Evolutionary conservation across 1,140 invertebrate genomes (phyloP).

Genomic region (Portunus trituberculatus): DNA sequence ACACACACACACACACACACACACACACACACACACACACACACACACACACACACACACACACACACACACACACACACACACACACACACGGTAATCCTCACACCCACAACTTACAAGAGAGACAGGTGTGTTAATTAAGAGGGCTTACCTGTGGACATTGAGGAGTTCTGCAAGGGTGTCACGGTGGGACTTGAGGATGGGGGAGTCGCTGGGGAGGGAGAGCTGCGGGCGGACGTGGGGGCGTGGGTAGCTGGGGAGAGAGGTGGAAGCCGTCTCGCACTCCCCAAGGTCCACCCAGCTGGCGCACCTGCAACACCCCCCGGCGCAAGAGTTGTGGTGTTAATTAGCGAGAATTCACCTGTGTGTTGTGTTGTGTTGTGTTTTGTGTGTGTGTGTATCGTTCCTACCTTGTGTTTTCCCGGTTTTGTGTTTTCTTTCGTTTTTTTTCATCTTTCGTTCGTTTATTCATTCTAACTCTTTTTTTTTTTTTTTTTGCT

Average conservation of each 20-base stretch:
- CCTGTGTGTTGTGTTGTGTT: neutral
- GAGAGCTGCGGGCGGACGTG: constrained; percentile 47
- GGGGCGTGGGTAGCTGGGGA: neutral
- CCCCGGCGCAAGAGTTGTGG: neutral
- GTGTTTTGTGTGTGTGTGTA: too few species aligned
- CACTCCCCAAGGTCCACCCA: constrained; percentile 36
- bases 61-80: neutral
- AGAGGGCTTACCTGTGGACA: neutral
- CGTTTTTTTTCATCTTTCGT: too few species aligned
- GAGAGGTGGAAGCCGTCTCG: neutral
- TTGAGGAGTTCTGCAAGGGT: constrained; percentile 36
- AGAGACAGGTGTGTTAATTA: neutral
- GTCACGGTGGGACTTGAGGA: neutral
- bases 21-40: too few species aligned
- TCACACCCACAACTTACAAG: neutral
- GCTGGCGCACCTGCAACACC: constrained; percentile 40
- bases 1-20: too few species aligned
- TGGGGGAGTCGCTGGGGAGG: constrained; percentile 29
- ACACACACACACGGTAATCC: neutral
- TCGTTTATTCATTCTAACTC: too few species aligned
- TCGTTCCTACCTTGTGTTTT: too few species aligned
- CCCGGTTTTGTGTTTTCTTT: too few species aligned
- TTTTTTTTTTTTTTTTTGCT: too few species aligned
- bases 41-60: neutral
- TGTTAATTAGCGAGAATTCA: neutral